Conservation (phyloP, 2,888 invertebrate genomes). For the Pterostichus madidus region DNA sequence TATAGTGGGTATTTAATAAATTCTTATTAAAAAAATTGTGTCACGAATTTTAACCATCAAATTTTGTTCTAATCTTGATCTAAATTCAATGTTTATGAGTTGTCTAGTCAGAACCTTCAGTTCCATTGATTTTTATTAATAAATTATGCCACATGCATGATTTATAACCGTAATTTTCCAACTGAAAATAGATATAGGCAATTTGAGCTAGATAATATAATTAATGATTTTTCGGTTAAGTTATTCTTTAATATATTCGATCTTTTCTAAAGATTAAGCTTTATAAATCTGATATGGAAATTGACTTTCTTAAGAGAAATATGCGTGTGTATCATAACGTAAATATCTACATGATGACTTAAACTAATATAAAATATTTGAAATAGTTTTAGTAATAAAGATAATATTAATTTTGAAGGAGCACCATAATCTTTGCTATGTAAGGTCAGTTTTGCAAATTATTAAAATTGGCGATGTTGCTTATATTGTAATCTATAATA, state of each 20-base stretch:
- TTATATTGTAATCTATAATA: no score
- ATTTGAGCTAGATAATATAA: conserved; percentile 30
- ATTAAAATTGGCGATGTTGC: no score
- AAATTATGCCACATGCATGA: conserved; percentile 28
- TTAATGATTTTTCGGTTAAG: conserved; percentile 45
- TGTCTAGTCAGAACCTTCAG: not conserved
- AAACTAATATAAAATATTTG: conserved; percentile 19
- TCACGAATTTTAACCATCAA: not conserved
- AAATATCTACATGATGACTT: conserved; percentile 16
- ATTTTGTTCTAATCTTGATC: conserved; percentile 22
- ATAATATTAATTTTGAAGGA: conserved; percentile 25
- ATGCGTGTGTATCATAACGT: conserved; percentile 2
- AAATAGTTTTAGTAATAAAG: conserved; percentile 26
- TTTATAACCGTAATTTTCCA: conserved; percentile 29
- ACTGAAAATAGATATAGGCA: conserved; percentile 19
- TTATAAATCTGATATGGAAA: conserved; percentile 34
- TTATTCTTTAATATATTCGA: conserved; percentile 21
- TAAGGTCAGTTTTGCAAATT: not conserved
- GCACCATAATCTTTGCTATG: not conserved
- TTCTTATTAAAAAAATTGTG: not conserved
- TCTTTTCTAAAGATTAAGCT: conserved; percentile 12
- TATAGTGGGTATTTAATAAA: not conserved
- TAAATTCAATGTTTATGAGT: not conserved
- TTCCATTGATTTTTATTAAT: conserved; percentile 49
- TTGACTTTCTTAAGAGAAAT: conserved; percentile 29